Evolutionary conservation across 2,113 vertebrate genomes (phyloP), one percentile per base, ranked within the genome.

Genomic region (Calidris pygmaea): DNA sequence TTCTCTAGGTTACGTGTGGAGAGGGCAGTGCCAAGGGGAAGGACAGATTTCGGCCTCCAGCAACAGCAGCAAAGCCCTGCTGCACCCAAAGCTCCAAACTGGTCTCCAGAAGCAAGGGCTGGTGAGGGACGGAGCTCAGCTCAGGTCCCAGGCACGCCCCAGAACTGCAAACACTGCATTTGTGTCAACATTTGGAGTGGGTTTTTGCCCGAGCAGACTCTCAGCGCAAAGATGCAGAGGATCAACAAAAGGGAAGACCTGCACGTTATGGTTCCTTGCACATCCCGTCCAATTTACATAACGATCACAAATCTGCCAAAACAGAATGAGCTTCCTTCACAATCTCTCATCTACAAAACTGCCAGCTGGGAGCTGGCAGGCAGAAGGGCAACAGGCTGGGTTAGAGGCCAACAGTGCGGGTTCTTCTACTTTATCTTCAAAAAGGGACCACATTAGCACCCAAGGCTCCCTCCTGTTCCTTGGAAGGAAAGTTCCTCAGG

Each of bases 211-310:
- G 10, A 68, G 35, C 62, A 73, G 58, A 10, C 34, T 55, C n/a
- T 6, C 17, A 2, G 8, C 3, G 16, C 27, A 35, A 47, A 52
- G 78, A 35, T 2, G 30, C 34, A 19, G 50, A 48, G 34, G 7
- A 22, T 17, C 48, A 56, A 18, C 3, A 10, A 7, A 14, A 3
- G 10, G 1, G 5, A 10, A 47, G 14, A 20, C 5, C 24, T 48
- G 63, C 35, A 7, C 2, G 1, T 56, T 1, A 14, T 0, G 0
- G 35, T 1, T 73, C 75, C 65, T 17, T 19, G 26, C 23, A 26
- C 7, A 0, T 30, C 43, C 43, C 14, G 14, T 2, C 30, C 60
- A 22, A 2, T 41, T 56, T 6, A 12, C 1, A 16, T 7, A 48
- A n/a, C 0, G 0, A 30, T 24, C 11, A 8, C 29, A 75, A 20